Percentiles rank a stretch among this genome's conserved stretches.
Conservation (phyloP, 2,113 vertebrate species). For the Poecile atricapillus region DNA sequence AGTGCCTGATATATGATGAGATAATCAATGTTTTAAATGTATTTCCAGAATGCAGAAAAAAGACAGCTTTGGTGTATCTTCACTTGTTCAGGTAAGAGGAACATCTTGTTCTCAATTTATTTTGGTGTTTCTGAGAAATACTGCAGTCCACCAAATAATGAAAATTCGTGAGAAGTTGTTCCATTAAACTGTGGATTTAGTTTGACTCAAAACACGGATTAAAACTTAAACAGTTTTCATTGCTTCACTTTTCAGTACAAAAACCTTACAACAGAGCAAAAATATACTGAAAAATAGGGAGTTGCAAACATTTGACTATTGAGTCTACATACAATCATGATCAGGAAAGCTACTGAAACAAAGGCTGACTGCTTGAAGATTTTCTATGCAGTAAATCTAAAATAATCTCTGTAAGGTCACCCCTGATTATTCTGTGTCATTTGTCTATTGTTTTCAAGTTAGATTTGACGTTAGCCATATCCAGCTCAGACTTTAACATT, state of each 20-base stretch:
- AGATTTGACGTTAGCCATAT: background rate
- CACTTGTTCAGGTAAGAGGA: background rate
- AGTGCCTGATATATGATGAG: background rate
- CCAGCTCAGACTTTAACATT: too few relatives aligned
- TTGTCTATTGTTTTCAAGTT: background rate
- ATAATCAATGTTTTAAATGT: background rate
- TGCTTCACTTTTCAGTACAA: background rate
- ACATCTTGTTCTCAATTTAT: background rate
- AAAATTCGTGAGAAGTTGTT: background rate
- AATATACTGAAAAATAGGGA: background rate
- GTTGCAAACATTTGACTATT: background rate
- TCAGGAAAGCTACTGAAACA: background rate
- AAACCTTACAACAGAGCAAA: background rate
- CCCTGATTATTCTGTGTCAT: background rate
- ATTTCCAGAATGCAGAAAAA: background rate
- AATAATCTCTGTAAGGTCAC: background rate
- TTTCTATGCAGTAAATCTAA: background rate
- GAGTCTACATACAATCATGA: rapidly evolving
- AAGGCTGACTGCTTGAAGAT: rapidly evolving
- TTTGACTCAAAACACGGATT: background rate
- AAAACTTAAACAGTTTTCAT: background rate
- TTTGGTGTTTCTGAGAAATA: background rate
- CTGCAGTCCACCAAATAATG: background rate
- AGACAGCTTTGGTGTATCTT: background rate
- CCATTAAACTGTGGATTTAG: background rate